phyloP scores from a whole-genome alignment of 2,888 invertebrate species.

The Acanthosepion pharaonis region DNA sequence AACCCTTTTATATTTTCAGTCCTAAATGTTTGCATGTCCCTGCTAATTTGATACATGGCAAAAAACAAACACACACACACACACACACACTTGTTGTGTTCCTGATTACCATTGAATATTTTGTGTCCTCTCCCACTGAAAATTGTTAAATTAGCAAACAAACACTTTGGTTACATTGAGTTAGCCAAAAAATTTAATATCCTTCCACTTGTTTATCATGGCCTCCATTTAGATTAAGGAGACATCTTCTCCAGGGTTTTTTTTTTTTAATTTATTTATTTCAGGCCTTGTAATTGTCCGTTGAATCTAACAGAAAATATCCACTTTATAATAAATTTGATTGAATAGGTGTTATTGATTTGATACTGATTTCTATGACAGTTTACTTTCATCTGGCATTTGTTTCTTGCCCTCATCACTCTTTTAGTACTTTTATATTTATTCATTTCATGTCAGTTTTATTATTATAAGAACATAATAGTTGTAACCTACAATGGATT shows the following conservation, averaged over 20 bases:
- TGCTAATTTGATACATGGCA: slow-evolving; percentile 10
- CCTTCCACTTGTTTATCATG: not conserved
- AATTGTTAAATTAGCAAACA: not conserved
- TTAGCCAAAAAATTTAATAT: not conserved
- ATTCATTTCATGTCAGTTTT: not conserved
- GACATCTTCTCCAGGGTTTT: not conserved
- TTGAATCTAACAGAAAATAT: no score
- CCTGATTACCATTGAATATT: no score
- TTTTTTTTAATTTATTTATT: no score
- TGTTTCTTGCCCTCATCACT: no score
- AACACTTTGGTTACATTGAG: not conserved
- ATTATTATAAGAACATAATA: not conserved
- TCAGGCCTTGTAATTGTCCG: no score
- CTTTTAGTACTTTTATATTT: not conserved
- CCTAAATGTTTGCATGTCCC: slow-evolving; percentile 23
- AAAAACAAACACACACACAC: not conserved
- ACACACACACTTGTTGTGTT: not conserved
- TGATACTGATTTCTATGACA: no score
- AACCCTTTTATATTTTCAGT: slow-evolving; percentile 33
- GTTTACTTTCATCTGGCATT: no score
- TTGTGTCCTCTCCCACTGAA: not conserved
- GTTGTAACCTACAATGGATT: not conserved
- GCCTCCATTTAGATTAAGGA: not conserved
- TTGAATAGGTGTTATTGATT: no score
- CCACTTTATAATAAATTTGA: no score